Percentiles rank a stretch among this genome's conserved stretches.
Conservation (phyloP, 2,888 invertebrate species). For the Tetranychus truncatus region DNA sequence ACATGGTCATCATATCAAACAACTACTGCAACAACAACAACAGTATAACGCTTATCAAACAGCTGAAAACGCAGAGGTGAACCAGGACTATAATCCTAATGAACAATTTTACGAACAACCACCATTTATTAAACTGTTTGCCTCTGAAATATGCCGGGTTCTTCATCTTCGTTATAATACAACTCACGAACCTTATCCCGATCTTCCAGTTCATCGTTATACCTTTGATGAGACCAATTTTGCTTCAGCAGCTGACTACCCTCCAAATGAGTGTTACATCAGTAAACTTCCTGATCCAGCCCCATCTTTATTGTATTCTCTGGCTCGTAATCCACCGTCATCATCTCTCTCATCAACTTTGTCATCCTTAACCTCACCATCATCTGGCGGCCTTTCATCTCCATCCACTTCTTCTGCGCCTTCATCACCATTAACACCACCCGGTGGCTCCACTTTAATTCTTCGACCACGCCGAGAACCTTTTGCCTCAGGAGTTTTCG, state of each 20-base stretch:
- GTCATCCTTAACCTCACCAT: background rate
- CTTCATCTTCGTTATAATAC: conserved; percentile 13
- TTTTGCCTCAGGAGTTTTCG: conserved; percentile 22
- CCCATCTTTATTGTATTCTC: background rate
- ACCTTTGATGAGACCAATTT: conserved; percentile 15
- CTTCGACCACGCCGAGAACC: background rate
- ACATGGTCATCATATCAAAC: background rate
- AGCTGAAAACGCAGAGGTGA: background rate
- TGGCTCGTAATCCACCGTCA: background rate
- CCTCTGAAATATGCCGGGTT: conserved; percentile 18
- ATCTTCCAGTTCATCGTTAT: conserved; percentile 16
- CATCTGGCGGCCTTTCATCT: background rate
- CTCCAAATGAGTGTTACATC: conserved; percentile 19
- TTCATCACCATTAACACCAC: background rate
- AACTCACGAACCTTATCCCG: background rate
- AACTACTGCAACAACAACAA: background rate
- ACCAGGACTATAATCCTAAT: background rate
- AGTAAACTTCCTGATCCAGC: conserved; percentile 6
- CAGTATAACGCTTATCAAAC: background rate
- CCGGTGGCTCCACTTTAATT: no score
- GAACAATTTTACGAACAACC: background rate
- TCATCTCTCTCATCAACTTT: background rate
- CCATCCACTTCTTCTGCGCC: background rate
- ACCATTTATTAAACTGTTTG: conserved; percentile 14
- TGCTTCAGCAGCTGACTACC: conserved; percentile 14